These are phyloP conservation scores for Leptoclinus maculatus DNA, from an alignment of 2,797 vertebrate species.

Conservation along the genomic window DNA sequence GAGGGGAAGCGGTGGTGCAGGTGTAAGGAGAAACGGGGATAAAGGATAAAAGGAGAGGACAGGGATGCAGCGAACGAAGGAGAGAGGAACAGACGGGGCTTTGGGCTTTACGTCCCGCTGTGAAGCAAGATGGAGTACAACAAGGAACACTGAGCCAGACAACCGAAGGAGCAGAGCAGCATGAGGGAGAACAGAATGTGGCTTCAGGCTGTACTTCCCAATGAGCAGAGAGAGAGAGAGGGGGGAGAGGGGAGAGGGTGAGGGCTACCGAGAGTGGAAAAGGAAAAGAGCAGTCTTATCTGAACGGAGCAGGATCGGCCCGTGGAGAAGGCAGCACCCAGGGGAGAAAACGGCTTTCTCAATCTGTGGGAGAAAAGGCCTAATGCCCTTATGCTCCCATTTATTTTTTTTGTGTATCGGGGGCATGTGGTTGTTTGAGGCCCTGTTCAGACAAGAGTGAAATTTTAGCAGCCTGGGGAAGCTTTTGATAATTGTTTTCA, in stretches of 20 bases:
- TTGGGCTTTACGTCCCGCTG: constrained; percentile 63
- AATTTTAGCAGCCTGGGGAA: neutral
- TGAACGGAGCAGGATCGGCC: constrained; percentile 54
- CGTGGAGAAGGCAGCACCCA: constrained; percentile 52
- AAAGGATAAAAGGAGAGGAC: constrained; percentile 32
- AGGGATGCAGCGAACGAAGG: constrained; percentile 39
- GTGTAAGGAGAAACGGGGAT: constrained; percentile 36
- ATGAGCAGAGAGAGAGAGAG: constrained; percentile 24
- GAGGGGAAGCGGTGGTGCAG: constrained; percentile 17
- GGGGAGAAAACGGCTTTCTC: constrained; percentile 37
- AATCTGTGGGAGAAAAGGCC: constrained; percentile 41
- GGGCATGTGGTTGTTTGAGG: neutral
- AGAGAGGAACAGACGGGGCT: constrained; percentile 41
- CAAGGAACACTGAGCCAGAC: constrained; percentile 55
- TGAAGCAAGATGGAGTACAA: constrained; percentile 76
- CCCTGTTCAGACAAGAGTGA: neutral
- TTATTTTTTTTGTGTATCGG: neutral
- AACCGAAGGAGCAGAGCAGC: constrained; percentile 35
- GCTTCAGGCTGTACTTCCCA: constrained; percentile 58
- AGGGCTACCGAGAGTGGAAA: constrained; percentile 19
- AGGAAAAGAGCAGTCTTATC: constrained; percentile 61
- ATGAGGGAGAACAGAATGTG: constrained; percentile 41
- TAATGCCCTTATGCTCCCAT: neutral
- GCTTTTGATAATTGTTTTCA: neutral
- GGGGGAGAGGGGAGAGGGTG: constrained; percentile 3